Conservation (phyloP, 2,113 vertebrate genomes). For the Thoracochromis brauschi region DNA sequence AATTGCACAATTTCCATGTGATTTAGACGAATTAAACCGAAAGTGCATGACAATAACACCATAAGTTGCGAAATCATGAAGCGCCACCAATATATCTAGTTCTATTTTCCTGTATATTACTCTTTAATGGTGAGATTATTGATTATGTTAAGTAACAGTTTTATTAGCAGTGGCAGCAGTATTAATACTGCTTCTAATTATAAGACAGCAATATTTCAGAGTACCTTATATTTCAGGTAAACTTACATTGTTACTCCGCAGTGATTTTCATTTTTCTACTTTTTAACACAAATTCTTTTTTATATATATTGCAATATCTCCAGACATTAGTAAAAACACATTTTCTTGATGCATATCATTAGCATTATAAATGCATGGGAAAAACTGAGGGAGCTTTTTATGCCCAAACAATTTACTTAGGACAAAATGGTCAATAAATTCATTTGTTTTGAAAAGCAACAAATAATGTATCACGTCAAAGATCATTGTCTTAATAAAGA, state of each 20-base stretch:
- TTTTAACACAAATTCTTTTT: background rate
- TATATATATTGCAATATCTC: background rate
- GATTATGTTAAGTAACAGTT: background rate
- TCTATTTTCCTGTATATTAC: background rate
- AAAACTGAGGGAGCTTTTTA: background rate
- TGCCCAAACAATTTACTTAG: background rate
- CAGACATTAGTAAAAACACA: background rate
- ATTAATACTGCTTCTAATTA: background rate
- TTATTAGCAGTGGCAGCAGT: background rate
- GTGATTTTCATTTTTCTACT: background rate
- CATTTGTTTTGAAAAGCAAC: background rate
- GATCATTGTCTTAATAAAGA: background rate
- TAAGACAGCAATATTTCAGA: background rate
- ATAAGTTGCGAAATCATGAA: background rate
- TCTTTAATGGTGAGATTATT: background rate
- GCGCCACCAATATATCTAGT: background rate
- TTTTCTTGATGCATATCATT: background rate
- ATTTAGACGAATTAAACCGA: background rate
- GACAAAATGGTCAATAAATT: background rate
- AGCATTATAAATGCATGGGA: background rate
- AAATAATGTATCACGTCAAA: background rate
- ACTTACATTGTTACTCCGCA: background rate
- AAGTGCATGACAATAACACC: background rate
- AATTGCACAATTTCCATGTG: background rate
- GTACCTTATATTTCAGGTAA: background rate